Evolutionary conservation across 2,888 invertebrate genomes (phyloP), one percentile per base, ranked within the genome.

Genomic region (Tenthredo amoena): DNA sequence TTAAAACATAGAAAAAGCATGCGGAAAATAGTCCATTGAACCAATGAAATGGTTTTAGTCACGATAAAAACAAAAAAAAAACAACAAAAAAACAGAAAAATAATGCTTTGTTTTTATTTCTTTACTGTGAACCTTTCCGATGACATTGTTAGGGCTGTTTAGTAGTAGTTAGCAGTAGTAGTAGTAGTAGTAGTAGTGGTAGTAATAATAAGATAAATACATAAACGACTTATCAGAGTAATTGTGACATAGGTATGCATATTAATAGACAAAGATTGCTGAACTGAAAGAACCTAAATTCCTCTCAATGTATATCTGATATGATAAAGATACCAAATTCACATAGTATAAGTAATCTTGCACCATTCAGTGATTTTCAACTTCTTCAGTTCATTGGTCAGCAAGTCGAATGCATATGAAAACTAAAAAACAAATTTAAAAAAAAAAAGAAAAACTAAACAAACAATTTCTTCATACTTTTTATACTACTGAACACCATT

Each of bases 311-410:
- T 34, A 10, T 47, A 62, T 43, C 50, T 83, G 26, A 68, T 68
- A 83, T 83, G 83, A 71, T 83, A 83, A 68, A 83, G 68, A 83
- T 31, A 68, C 26, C 21, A 37, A 12, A 47, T 71, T 62, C 10
- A 62, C 43, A 81, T 21, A 12, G n/a, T 21, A 21, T 68, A 68
- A 68, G 68, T 83, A 68, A 83, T 55, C 47, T 58, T 34, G 71
- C 71, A 83, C 68, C 83, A 71, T 34, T 65, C 47, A 62, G 15
- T 81, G 21, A 62, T 37, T 83, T 89, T 88, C 86, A 89, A 88
- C 87, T 88, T 89, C 88, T 89, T 88, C 88, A 88, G 87, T 90
- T 90, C 89, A 88, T 89, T 89, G 68, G 88, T 88, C 86, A 88
- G 87, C 89, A 89, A 89, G 89, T 88, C 87, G 89, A 88, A 89